A percentile compares a stretch with the other conserved stretches of the same genome.
phyloP scores from a whole-genome alignment of 2,888 invertebrate genomes.

The Conomelus anceps region DNA sequence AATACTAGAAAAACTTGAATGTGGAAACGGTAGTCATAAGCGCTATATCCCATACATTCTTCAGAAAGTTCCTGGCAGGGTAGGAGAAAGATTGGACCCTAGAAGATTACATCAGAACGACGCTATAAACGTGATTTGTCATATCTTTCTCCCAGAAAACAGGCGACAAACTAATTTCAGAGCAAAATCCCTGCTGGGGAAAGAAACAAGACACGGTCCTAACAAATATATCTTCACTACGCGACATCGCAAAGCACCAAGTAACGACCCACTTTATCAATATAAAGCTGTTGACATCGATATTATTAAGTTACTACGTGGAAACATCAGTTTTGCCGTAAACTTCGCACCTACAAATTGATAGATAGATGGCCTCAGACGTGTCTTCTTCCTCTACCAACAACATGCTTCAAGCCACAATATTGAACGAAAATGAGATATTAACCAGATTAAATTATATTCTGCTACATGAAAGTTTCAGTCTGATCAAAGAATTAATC shows the following conservation, averaged over 20 bases:
- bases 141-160: background rate
- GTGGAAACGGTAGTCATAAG: background rate
- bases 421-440: background rate
- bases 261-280: conserved; percentile 8
- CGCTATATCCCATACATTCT: background rate
- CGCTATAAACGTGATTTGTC: conserved; percentile 13
- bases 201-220: background rate
- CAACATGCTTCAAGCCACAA: background rate
- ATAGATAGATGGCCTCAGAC: background rate
- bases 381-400: background rate
- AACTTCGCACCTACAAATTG: background rate
- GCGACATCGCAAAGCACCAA: background rate
- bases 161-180: conserved; percentile 6
- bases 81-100: background rate
- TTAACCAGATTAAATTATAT: background rate
- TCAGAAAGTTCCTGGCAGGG: background rate
- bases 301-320: background rate
- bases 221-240: conserved; percentile 7
- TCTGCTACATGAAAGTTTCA: background rate
- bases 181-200: background rate
- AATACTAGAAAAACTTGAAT: no score
- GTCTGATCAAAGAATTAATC: no score
- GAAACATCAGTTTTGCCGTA: background rate
- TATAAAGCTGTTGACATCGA: background rate
- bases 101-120: background rate